Conservation (phyloP, 2,888 invertebrate genomes). For the Brenthis daphne region DNA sequence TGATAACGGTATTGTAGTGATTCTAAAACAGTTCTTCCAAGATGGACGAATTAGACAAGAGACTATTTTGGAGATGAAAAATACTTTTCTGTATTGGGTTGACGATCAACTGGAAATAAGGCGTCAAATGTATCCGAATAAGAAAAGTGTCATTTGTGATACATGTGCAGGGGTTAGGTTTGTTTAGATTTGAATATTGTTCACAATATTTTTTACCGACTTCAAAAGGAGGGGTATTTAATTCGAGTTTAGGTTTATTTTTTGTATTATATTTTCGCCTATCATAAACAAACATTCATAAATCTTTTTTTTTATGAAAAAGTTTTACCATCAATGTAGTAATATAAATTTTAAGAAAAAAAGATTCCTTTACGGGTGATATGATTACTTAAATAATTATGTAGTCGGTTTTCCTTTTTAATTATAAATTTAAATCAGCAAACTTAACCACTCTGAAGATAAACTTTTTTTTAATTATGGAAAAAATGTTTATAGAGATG, state of each 20-base stretch:
- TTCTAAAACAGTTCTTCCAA: slow-evolving; percentile 72
- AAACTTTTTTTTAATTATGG: background rate
- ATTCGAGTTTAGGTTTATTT: background rate
- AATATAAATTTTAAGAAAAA: no score
- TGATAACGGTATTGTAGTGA: slow-evolving; percentile 64
- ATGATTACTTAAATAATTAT: no score
- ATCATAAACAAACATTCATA: background rate
- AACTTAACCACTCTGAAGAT: background rate
- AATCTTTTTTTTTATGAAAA: no score
- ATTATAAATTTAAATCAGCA: no score
- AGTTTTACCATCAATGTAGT: no score
- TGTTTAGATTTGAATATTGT: slow-evolving; percentile 23
- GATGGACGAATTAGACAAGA: slow-evolving; percentile 66
- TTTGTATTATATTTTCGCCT: background rate
- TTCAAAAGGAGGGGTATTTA: background rate
- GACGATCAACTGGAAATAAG: slow-evolving; percentile 55
- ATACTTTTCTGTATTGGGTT: slow-evolving; percentile 58
- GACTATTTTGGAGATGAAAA: slow-evolving; percentile 62
- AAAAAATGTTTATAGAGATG: background rate
- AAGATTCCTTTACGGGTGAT: no score
- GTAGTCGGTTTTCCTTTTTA: no score
- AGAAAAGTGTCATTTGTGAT: slow-evolving; percentile 58
- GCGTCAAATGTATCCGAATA: slow-evolving; percentile 54
- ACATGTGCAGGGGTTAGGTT: slow-evolving; percentile 62
- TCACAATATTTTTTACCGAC: background rate